Conservation (phyloP, 2,888 invertebrate species). For the Cantharis lateralis region DNA sequence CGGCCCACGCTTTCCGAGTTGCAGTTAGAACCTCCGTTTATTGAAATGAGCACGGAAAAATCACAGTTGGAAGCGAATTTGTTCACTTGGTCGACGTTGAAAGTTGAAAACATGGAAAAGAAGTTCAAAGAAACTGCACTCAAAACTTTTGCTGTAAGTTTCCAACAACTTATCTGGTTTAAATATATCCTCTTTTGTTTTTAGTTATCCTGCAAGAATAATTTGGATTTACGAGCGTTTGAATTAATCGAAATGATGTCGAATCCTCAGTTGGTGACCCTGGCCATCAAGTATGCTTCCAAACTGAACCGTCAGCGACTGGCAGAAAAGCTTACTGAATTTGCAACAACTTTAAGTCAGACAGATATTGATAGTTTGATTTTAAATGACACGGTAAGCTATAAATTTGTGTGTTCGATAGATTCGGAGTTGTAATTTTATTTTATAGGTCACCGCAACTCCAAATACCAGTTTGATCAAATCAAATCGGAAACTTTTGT, state of each 20-base stretch:
- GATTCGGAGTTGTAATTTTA: background rate
- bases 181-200: conserved; percentile 31
- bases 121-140: conserved; percentile 78
- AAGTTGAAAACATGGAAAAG: conserved; percentile 68
- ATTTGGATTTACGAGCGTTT: conserved; percentile 82
- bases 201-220: conserved; percentile 81
- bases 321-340: conserved; percentile 71
- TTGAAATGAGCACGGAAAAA: conserved; percentile 70
- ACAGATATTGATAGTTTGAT: conserved; percentile 29
- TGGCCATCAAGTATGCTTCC: conserved; percentile 88
- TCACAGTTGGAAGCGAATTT: conserved; percentile 78
- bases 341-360: conserved; percentile 41
- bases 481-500: conserved; percentile 35
- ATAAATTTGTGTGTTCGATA: background rate
- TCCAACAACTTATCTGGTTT: background rate
- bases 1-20: conserved; percentile 81
- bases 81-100: conserved; percentile 67
- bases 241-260: conserved; percentile 85
- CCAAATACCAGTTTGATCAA: conserved; percentile 19
- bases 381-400: background rate
- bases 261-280: conserved; percentile 74
- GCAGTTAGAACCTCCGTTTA: conserved; percentile 62
- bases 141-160: conserved; percentile 84
- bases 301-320: conserved; percentile 77
- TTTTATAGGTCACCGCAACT: conserved; percentile 2